Evolutionary conservation across 2,888 invertebrate genomes (phyloP), one percentile per base, ranked within the genome.

Genomic region (Tyria jacobaeae): DNA sequence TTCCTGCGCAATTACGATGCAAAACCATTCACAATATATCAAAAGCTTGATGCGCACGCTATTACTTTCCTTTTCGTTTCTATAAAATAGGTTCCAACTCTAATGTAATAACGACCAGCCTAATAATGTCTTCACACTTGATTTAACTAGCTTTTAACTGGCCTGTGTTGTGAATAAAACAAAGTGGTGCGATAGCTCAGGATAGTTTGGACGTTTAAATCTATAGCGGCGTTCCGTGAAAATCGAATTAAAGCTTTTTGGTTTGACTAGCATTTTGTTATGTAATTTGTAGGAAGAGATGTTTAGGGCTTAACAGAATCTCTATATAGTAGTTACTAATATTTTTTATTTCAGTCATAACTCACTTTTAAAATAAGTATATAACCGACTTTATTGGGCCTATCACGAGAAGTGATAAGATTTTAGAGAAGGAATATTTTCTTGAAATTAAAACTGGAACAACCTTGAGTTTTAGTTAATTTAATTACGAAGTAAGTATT

Each of bases 121-220:
- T 54, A 56, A 55, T 14, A 2, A 56, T 62, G 52, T 51, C 71
- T 68, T 70, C 24, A 64, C 62, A 61, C 58, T 52, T 68, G 68
- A 70, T 59, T 68, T 41, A 54, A 58, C 71, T 47, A 49, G 48
- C 61, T 44, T 66, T 61, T 58, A n/a, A 21, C 35, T n/a, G 15
- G 35, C 57, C 60, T 57, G 31, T 5, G 0, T 9, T 39, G 17
- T 68, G 54, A 55, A 62, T 53, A 6, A 47, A 7, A 60, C 60
- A 68, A 68, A 73, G 62, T 66, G 62, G 66, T 63, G 70, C 48
- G 65, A 68, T 58, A 55, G 72, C 14, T 57, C 60, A 50, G 5
- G 14, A 9, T 37, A 37, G 2, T 3, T 5, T 70, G 54, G 72
- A 7, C 41, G 10, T 54, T 53, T 49, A 31, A 21, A 35, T 14